Evolutionary conservation across 2,113 vertebrate species (phyloP), one percentile per base, ranked within the genome.

Genomic region (Chauna torquata): DNA sequence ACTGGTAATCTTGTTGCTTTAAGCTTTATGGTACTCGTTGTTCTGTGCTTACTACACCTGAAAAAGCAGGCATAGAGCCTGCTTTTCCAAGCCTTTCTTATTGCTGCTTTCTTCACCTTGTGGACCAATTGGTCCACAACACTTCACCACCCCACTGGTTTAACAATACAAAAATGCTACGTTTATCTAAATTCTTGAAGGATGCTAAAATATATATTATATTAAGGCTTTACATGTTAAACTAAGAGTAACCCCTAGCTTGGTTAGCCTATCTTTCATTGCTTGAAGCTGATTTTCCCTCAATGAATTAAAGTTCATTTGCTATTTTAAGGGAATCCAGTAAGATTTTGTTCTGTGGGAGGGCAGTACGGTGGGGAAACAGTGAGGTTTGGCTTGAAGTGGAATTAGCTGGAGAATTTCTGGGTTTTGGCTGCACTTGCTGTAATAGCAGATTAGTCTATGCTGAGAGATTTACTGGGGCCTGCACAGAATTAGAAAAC

Each of bases 401-500:
- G 13, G 77, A 94, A 95, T 89, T 91, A 87, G 30, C 57, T 65
- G 34, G 49, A 95, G 84, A 85, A 94, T 91, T 96, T 91, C 91
- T 92, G 78, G 24, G 1, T 34, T 97, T 96, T 92, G 96, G 89
- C 84, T 90, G 78, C 34, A 49, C 40, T 87, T 92, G 74, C 40
- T 72, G 34, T 71, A 93, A 70, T 30, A 91, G 61, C 74, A 87
- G 81, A 95, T 87, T 87, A 76, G 40, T 79, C 57, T 89, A 13
- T 59, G 62, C 12, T 57, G 50, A 91, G 65, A 92, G 61, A 94
- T 87, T 96, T 95, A 82, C 65, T 76, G 54, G n/a, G 18, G 40
- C 30, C 49, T 82, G 61, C 47, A 91, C n/a, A 89, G 92, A 97
- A 91, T 95, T 87, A 87, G 77, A 89, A 95, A 95, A 82, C 32